phyloP scores from a whole-genome alignment of 2,888 invertebrate species.

The Apantesis nais region DNA sequence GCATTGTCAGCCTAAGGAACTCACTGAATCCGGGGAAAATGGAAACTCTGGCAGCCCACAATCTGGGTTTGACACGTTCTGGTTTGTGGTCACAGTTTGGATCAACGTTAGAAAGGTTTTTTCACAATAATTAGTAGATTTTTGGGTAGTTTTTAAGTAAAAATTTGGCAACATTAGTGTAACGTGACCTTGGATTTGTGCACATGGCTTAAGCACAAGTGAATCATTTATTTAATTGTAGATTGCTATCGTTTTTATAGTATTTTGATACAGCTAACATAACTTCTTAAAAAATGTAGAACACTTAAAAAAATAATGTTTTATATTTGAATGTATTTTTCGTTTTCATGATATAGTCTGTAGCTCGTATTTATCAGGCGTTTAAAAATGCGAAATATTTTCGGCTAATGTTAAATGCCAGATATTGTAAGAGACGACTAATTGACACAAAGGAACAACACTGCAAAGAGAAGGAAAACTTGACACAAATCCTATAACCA shows the following conservation, averaged over 20 bases:
- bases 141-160: conserved; percentile 7
- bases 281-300: not conserved
- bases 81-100: conserved; percentile 52
- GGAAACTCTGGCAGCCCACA: conserved; percentile 52
- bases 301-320: too few relatives aligned
- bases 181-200: not conserved
- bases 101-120: conserved; percentile 48
- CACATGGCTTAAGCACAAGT: conserved; percentile 1
- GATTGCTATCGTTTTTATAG: not conserved
- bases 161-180: not conserved
- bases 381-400: too few relatives aligned
- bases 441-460: too few relatives aligned
- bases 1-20: conserved; percentile 37
- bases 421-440: too few relatives aligned
- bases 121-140: conserved; percentile 17
- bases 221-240: not conserved
- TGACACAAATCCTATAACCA: too few relatives aligned
- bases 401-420: too few relatives aligned
- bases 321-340: too few relatives aligned
- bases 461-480: too few relatives aligned
- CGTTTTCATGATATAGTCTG: too few relatives aligned
- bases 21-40: conserved; percentile 48
- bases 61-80: conserved; percentile 53
- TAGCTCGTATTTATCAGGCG: too few relatives aligned
- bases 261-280: not conserved